Evolutionary conservation across 1,140 invertebrate species (phyloP).

Genomic region (Drosophila kurseongensis): DNA sequence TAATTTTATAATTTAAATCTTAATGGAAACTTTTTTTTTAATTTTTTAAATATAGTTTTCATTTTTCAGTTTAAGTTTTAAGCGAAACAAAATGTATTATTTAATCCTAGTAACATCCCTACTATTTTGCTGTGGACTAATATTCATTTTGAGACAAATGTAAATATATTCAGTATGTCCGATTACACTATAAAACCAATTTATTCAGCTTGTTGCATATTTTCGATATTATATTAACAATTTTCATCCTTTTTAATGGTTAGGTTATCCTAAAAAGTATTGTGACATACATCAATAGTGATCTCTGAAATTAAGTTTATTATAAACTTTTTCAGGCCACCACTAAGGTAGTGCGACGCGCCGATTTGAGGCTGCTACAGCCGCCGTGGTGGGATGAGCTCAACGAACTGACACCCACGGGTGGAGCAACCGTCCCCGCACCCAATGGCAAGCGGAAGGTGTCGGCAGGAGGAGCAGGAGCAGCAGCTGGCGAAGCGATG

Average conservation of each 20-base stretch:
- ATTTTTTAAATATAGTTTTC: not conserved
- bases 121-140: too few relatives aligned
- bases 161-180: too few relatives aligned
- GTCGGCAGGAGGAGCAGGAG: slow-evolving; percentile 7
- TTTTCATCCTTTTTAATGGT: too few relatives aligned
- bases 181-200: too few relatives aligned
- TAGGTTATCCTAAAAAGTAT: too few relatives aligned
- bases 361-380: slow-evolving; percentile 94
- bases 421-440: slow-evolving; percentile 20
- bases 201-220: too few relatives aligned
- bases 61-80: too few relatives aligned
- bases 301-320: not conserved
- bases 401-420: slow-evolving; percentile 87
- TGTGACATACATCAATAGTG: not conserved
- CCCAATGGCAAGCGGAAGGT: slow-evolving; percentile 47
- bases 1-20: not conserved
- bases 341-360: slow-evolving; percentile 87
- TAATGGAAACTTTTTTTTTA: too few relatives aligned
- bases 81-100: too few relatives aligned
- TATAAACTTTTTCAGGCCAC: slow-evolving; percentile 76
- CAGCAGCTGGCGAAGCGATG: slow-evolving; percentile 24
- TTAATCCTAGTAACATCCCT: too few relatives aligned
- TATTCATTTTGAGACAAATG: too few relatives aligned
- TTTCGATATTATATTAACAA: too few relatives aligned
- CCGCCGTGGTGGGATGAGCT: slow-evolving; percentile 98